Evolutionary conservation across 2,113 vertebrate species (phyloP).

Genomic region (Microcebus ravelobensis): DNA sequence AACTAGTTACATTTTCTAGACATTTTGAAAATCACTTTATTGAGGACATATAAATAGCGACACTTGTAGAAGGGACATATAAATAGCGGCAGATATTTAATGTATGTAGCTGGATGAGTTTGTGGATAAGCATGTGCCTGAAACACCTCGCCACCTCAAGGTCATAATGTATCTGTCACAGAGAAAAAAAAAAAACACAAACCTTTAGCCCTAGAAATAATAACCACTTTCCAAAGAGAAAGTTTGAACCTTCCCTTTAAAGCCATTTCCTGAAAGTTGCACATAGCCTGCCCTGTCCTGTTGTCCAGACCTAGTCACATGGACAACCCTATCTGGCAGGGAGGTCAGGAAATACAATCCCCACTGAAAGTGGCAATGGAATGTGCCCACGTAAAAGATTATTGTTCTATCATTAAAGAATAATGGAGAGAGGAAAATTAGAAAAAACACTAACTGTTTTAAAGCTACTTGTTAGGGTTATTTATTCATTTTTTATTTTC

Average conservation of each 20-base stretch:
- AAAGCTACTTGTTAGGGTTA: not conserved
- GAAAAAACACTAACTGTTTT: not conserved
- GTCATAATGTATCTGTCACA: too few species aligned
- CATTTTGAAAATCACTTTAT: not conserved
- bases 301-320: too few species aligned
- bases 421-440: not conserved
- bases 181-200: not conserved
- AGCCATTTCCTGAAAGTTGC: not conserved
- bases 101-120: not conserved
- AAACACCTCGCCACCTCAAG: not conserved
- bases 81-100: not conserved
- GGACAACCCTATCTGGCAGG: too few species aligned
- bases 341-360: not conserved
- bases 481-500: not conserved
- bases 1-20: not conserved
- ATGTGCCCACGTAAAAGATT: not conserved
- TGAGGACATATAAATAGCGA: not conserved
- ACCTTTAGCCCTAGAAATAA: not conserved
- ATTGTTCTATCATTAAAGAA: not conserved
- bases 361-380: not conserved
- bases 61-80: too few species aligned
- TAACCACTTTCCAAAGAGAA: not conserved
- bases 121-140: not conserved
- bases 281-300: not conserved
- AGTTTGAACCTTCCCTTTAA: not conserved